Evolutionary conservation across 64 coral and sea anemone species (phyloP), one percentile per base, ranked within the genome.

Genomic region (Pocillopora damicornis): DNA sequence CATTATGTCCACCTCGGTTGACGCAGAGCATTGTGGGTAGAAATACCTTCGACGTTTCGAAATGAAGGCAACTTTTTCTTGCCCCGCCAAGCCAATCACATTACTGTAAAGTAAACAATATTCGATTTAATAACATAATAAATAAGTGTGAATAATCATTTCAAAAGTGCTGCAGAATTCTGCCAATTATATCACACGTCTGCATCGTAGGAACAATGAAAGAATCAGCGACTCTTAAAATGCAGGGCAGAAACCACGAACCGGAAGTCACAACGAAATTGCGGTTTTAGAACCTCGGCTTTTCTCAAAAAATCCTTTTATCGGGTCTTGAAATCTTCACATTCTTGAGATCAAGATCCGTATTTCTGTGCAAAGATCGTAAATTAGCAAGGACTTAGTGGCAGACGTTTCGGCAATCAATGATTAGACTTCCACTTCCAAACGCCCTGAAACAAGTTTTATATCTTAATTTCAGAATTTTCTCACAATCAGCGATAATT

Each of bases 11-110:
- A 87, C 90, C 90, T 69, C 83, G 63, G 78, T 37, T 45, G 57
- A 64, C 76, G 75, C 63, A 92, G 61, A 76, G 90, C 82, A 92
- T 92, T 77, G 17, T 92, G 90, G 90, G 61, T 63, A 77, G 83
- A 45, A 67, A 79, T 86, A 38, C 59, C 77, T 74, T 74, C 75
- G 60, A 88, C 87, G 87, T 88, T 63, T n/a, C 20, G 63, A 67
- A 67, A 84, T 72, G 26, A 57, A 22, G 11, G 14, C 22, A 51
- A 51, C 42, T 7, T 51, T 58, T 81, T 61, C 9, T 35, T 26
- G 81, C 80, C 74, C 75, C 76, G 16, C 35, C 73, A 74, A 57
- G 90, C 82, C 90, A 92, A 92, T 92, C 90, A 92, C 60, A 92
- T 77, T 76, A 66, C 74, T 18, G 73, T 58, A 76, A 37, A 62